Evolutionary conservation across 2,113 vertebrate genomes (phyloP).

Genomic region (Serinus canaria): DNA sequence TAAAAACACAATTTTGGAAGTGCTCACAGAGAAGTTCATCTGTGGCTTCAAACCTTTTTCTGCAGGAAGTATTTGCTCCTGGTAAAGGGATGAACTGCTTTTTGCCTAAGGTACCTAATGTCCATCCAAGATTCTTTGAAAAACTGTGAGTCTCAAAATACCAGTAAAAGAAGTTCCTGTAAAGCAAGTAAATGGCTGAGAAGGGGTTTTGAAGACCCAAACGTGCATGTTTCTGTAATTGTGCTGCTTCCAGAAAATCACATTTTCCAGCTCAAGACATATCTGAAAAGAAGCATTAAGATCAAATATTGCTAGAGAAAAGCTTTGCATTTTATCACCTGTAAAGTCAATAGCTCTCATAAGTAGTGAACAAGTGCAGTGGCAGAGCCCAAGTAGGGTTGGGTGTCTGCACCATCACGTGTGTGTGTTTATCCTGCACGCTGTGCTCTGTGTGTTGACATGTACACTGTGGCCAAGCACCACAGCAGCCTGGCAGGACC

Average conservation of each 20-base stretch:
- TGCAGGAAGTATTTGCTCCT: neutral
- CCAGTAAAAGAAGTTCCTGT: neutral
- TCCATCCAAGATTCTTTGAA: neutral
- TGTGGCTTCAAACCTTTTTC: neutral
- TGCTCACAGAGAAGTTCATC: neutral
- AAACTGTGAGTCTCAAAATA: neutral
- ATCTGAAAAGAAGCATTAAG: neutral
- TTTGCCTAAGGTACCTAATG: neutral
- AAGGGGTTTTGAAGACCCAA: neutral
- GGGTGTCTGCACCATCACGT: fast-evolving
- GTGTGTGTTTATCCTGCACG: neutral
- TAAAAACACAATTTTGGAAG: slow-evolving; percentile 6
- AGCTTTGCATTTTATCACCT: neutral
- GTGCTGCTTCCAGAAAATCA: neutral
- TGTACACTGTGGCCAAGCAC: neutral
- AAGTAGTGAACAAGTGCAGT: neutral
- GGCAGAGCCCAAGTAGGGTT: neutral
- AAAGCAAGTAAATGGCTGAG: neutral
- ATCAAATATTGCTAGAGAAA: neutral
- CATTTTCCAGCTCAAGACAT: neutral
- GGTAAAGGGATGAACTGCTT: neutral
- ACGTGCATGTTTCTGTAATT: neutral
- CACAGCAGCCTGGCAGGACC: neutral
- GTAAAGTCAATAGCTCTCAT: neutral
- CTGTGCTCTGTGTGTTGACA: neutral